Evolutionary conservation across 2,797 vertebrate genomes (phyloP), one percentile per base, ranked within the genome.

Genomic region (Taeniopygia guttata): DNA sequence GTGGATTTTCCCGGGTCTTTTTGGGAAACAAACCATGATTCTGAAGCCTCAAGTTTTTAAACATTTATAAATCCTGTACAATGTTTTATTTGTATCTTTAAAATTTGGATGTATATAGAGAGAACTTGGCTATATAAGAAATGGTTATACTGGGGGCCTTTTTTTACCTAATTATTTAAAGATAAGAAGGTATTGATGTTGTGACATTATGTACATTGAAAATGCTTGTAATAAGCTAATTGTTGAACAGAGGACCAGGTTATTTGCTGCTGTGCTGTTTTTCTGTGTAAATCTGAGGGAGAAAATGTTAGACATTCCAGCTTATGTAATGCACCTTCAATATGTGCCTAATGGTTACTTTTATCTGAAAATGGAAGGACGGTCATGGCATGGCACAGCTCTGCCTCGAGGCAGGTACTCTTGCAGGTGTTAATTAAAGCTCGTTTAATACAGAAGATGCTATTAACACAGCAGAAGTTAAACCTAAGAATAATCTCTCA

Each of bases 21-120:
- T 78, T 95, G 94, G 94, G 94, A 94, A 94, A 95, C 87, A 94
- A 94, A 95, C 87, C 84, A 48, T 87, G 92, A 94, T 97, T 97
- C 96, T 97, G 97, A 97, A 97, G 96, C 97, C 97, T 98, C 97
- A 97, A 96, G 93, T 98, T 98, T 98, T 98, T 98, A 97, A 98
- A 97, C 95, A 89, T 98, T 98, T 98, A 94, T 98, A 98, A 97
- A 97, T 97, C 97, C 97, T 98, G 97, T 98, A 97, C 93, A 97
- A 96, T 97, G 97, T 98, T 98, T 96, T 95, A 96, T 98, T 98
- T 98, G 97, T 97, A 98, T 97, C 97, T 98, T 97, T 94, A 96
- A 98, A 97, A 95, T 96, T 96, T 97, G 97, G 97, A 96, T 98
- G 97, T 98, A 97, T 97, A 98, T 97, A 97, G 89, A 92, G 96